Evolutionary conservation across 37 sponge, comb jelly and placozoan species (phyloP), one percentile per base, ranked within the genome.

Genomic region (Hormiphora californensis): DNA sequence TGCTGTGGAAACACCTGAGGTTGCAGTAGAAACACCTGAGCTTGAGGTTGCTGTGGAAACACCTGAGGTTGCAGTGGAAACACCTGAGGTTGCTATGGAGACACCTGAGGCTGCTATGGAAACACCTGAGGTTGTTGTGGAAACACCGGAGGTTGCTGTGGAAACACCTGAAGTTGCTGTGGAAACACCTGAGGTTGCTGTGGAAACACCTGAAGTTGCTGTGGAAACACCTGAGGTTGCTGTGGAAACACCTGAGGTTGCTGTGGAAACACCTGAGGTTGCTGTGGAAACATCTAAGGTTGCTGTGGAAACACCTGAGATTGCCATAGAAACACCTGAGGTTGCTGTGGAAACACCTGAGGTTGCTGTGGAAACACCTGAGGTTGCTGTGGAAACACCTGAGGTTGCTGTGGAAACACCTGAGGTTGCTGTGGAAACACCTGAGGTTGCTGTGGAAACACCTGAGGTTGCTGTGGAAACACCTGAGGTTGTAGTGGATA

Each of bases 371-470:
- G 4, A 17, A 34, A 28, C 1, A n/a, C 4, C 38, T 40, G 81
- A 39, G 22, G 44, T 73, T 73, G 81, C 35, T 3, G 44, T 73
- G 1, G 46, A 73, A 73, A 73, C 81, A 4, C 43, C 81, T 33
- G 81, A 43, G 27, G 4, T 41, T 35, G 35, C 59, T 12, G 59
- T 19, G 59, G 59, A 19, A 57, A 57, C 21, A 12, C 39, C 39
- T 33, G 68, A 65, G 7, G 19, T 28, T n/a, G n/a, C n/a, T n/a
- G n/a, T n/a, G n/a, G n/a, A n/a, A n/a, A n/a, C n/a, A n/a, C n/a
- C n/a, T 33, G 39, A 65, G 17, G 34, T 35, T 8, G 68, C 4
- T 65, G 32, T 36, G 38, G 44, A 73, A 73, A 3, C 22, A 40
- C 46, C 46, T 1, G 81, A 22, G 12, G 81, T 57, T 30, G 61